phyloP scores from a whole-genome alignment of 2,113 vertebrate species.

The Corvus cornix region DNA sequence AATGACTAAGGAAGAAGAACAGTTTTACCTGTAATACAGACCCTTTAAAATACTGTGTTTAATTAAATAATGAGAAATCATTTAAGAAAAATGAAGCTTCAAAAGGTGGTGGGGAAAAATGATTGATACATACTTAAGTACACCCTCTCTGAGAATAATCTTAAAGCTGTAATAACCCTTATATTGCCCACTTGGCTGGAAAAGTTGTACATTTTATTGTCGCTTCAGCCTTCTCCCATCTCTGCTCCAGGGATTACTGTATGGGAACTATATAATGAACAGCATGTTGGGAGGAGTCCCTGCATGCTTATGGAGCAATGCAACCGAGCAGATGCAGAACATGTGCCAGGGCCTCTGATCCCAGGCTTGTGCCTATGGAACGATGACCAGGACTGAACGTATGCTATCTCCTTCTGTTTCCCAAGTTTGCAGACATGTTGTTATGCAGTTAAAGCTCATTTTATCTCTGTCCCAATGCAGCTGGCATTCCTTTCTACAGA shows the following conservation, averaged over 20 bases:
- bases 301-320: accelerated
- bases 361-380: neutral
- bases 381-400: neutral
- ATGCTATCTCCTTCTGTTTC: neutral
- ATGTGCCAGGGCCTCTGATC: neutral
- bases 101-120: neutral
- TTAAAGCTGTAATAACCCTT: neutral
- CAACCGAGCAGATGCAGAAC: neutral
- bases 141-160: neutral
- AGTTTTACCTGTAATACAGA: neutral
- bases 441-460: neutral
- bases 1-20: neutral
- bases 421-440: neutral
- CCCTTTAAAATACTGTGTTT: neutral
- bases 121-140: neutral
- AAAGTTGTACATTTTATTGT: neutral
- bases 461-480: neutral
- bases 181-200: neutral
- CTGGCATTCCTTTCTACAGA: neutral
- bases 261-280: neutral
- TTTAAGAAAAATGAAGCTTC: neutral
- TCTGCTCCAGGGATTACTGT: neutral
- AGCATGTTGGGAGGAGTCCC: neutral
- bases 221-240: neutral
- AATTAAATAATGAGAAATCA: neutral